Evolutionary conservation across 1,140 invertebrate genomes (phyloP), one percentile per base, ranked within the genome.

Genomic region (Cydia pomonella): DNA sequence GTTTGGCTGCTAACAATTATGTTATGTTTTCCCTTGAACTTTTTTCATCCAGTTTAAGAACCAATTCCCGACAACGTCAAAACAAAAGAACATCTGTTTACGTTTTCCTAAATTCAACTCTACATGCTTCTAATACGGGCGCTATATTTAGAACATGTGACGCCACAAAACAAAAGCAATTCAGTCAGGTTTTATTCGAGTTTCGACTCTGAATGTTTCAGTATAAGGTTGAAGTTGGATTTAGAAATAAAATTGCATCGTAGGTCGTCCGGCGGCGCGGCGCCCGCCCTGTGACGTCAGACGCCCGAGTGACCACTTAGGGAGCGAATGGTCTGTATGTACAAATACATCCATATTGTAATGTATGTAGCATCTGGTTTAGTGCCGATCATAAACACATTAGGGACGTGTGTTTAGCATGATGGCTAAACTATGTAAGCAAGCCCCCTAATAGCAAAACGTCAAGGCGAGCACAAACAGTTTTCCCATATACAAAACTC

Each of bases 251-350:
- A 12, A 10, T 25, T 18, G 47, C 47, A 12, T 18, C 12, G 38
- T 7, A 41, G 73, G 74, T 25, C 25, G 73, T 72, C 74, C 79
- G 77, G 75, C 76, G 77, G 44, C 63, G 75, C 75, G 77, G 78
- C 76, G 75, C 44, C 74, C 75, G 73, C 75, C 79, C 71, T 53
- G 72, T 80, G 81, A 82, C 79, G 81, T 82, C 81, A 82, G 33
- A 25, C 41, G 66, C 66, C 79, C 47, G 59, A 25, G 33, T 18
- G 44, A 13, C 59, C 27, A 73, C 9, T 66, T 74, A 62, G 64
- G 66, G 69, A 53, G 47, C 41, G 73, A 72, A 71, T 16, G 1
- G 41, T 47, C 41, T 62, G 2, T 33, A n/a, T 12, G 3, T 50
- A 18, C 16, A 18, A 50, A 50, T 50, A 18, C 18, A 50, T 6